Percentiles rank a stretch among this genome's conserved stretches.
Conservation (phyloP, 2,888 invertebrate genomes). For the Morpho deidamia region DNA sequence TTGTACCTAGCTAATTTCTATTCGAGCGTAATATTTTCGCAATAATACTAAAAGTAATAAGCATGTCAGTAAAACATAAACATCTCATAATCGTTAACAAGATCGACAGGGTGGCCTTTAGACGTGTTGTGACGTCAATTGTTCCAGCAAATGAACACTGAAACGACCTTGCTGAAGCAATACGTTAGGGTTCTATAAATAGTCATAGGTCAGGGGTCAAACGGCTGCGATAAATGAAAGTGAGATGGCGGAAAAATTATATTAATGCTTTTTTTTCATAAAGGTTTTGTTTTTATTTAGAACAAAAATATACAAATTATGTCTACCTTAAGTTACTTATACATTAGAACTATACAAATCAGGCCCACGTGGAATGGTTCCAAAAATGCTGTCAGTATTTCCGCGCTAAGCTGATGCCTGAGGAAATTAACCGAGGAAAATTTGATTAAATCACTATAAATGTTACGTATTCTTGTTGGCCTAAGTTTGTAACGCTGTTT, state of each 20-base stretch:
- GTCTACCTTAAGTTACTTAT: too few relatives aligned
- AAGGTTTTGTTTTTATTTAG: too few relatives aligned
- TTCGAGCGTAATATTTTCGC: neutral
- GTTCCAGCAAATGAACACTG: slow-evolving; percentile 67
- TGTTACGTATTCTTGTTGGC: too few relatives aligned
- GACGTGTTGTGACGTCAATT: slow-evolving; percentile 64
- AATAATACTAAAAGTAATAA: neutral
- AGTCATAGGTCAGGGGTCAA: slow-evolving; percentile 64
- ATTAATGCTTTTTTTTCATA: too few relatives aligned
- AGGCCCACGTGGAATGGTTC: too few relatives aligned
- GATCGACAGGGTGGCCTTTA: slow-evolving; percentile 61
- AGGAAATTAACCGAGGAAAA: too few relatives aligned
- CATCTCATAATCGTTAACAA: slow-evolving; percentile 31
- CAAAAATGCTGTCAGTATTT: too few relatives aligned
- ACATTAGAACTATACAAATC: too few relatives aligned
- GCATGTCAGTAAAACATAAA: slow-evolving; percentile 1
- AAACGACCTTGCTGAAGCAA: slow-evolving; percentile 51
- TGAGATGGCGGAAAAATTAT: neutral
- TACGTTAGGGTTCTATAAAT: slow-evolving; percentile 62
- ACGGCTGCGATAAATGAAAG: slow-evolving; percentile 23
- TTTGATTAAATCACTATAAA: too few relatives aligned
- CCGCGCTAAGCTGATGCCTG: too few relatives aligned
- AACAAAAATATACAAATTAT: too few relatives aligned
- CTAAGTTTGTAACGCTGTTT: too few relatives aligned
- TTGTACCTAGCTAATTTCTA: slow-evolving; percentile 6